These are phyloP conservation scores for Hemicordylus capensis DNA, from an alignment of 2,113 vertebrate species.

Conservation along the genomic window DNA sequence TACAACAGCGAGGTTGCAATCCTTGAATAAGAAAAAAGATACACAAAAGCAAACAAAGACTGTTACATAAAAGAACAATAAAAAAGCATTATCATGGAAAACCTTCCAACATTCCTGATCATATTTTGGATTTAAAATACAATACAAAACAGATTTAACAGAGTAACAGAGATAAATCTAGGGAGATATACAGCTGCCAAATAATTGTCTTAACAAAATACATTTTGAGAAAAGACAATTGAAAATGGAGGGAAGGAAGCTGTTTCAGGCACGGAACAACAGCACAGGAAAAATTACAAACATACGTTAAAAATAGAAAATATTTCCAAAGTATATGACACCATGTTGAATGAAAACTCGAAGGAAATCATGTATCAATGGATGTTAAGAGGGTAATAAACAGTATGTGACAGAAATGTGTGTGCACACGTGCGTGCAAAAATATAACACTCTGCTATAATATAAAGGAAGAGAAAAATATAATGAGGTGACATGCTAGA, in stretches of 20 bases:
- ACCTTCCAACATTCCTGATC: not conserved
- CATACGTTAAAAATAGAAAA: slow-evolving; percentile 22
- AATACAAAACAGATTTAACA: not conserved
- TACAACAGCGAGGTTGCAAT: not conserved
- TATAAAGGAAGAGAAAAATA: not conserved
- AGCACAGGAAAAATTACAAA: slow-evolving; percentile 7
- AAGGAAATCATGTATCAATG: not conserved
- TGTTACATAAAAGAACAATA: not conserved
- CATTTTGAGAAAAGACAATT: not conserved
- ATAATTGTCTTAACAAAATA: not conserved
- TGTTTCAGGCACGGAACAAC: not conserved
- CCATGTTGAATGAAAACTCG: not conserved
- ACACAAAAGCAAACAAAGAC: not conserved
- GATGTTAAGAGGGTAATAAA: not conserved
- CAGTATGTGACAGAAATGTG: not conserved
- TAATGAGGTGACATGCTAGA: not conserved
- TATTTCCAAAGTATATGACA: not conserved
- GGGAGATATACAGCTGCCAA: not conserved
- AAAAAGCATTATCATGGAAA: not conserved
- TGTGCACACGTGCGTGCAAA: not conserved
- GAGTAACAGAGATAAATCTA: not conserved
- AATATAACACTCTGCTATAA: not conserved
- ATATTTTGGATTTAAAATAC: not conserved
- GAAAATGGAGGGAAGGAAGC: slow-evolving; percentile 24
- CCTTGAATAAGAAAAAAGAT: not conserved